phyloP scores from a whole-genome alignment of 1,140 invertebrate species.

The Temnothorax longispinosus region DNA sequence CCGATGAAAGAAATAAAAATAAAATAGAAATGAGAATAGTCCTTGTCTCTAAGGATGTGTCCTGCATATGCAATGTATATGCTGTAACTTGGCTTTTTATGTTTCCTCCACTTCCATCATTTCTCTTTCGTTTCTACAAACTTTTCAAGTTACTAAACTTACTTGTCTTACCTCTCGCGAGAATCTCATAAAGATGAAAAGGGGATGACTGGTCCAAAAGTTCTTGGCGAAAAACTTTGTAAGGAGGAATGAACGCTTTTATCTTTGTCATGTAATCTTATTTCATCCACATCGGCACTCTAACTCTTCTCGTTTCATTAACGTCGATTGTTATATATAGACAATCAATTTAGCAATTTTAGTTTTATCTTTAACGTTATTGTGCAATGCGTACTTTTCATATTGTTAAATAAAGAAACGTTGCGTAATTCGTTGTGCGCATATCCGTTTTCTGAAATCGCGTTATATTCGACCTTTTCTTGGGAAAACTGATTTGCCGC shows the following conservation, averaged over 20 bases:
- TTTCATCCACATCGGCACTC: not conserved
- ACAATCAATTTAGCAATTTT: not conserved
- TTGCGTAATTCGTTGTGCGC: not conserved
- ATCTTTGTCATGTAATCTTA: not conserved
- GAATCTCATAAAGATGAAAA: not conserved
- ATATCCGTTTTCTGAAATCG: too few relatives aligned
- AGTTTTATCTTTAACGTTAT: not conserved
- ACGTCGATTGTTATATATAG: not conserved
- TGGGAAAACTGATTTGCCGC: not conserved
- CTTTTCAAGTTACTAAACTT: constrained; percentile 28
- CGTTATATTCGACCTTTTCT: not conserved
- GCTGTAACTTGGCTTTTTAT: not conserved
- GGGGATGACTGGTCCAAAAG: not conserved
- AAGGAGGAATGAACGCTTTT: not conserved
- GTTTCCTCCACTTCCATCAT: not conserved
- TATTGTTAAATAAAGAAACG: not conserved
- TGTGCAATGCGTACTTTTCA: not conserved
- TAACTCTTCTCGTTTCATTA: not conserved
- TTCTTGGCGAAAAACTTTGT: not conserved
- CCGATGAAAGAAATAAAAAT: not conserved
- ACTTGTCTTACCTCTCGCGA: constrained; percentile 5
- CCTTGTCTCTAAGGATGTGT: not conserved
- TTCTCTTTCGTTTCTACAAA: constrained; percentile 9
- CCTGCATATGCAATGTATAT: not conserved
- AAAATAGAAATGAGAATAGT: not conserved